Evolutionary conservation across 53 echinoderm and acorn worm genomes (phyloP).

Genomic region (Henricia sp.): DNA sequence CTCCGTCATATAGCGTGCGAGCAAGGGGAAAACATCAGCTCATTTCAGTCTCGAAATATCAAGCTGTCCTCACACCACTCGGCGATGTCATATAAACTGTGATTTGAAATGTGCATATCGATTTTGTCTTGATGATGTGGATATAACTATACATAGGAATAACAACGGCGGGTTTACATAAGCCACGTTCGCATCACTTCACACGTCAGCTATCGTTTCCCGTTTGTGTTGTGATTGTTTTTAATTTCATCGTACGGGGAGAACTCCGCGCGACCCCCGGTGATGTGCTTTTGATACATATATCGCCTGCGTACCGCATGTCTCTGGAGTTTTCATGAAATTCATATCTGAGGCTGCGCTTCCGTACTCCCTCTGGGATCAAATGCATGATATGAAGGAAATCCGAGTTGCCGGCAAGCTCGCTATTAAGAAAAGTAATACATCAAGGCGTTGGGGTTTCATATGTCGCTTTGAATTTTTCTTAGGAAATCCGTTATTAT

Average conservation of each 20-base stretch:
- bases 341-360: too few relatives aligned
- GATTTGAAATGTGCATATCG: constrained; percentile 9
- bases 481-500: too few relatives aligned
- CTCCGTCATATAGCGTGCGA: too few relatives aligned
- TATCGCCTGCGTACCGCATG: too few relatives aligned
- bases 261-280: background rate
- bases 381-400: too few relatives aligned
- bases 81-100: background rate
- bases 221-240: constrained; percentile 25
- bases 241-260: constrained; percentile 15
- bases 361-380: too few relatives aligned
- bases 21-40: too few relatives aligned
- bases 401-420: too few relatives aligned
- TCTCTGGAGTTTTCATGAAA: too few relatives aligned
- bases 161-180: constrained; percentile 4
- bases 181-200: constrained; percentile 15
- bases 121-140: background rate
- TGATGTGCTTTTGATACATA: background rate
- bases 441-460: too few relatives aligned
- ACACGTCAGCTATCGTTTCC: constrained; percentile 3
- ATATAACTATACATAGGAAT: constrained; percentile 17
- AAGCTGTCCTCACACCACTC: background rate
- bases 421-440: too few relatives aligned
- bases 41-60: background rate
- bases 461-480: too few relatives aligned